phyloP scores from a whole-genome alignment of 2,113 vertebrate genomes.

The Leptosomus discolor region DNA sequence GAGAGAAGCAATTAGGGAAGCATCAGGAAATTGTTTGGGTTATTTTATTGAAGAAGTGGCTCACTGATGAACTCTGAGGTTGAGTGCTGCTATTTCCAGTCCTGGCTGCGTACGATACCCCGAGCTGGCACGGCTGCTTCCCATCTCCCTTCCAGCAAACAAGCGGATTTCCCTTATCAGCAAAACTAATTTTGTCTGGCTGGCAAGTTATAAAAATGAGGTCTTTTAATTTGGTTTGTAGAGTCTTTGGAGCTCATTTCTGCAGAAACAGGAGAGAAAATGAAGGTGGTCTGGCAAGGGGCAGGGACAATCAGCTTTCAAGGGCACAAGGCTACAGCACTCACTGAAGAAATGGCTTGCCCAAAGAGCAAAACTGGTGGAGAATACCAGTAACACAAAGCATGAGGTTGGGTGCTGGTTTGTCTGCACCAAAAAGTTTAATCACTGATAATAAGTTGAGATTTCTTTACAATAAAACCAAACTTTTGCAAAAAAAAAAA shows the following conservation, averaged over 20 bases:
- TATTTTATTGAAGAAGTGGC: constrained; percentile 23
- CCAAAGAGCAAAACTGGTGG: background rate
- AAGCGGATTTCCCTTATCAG: constrained; percentile 4
- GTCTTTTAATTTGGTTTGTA: background rate
- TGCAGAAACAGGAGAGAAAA: background rate
- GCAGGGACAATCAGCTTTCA: background rate
- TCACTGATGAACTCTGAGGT: constrained; percentile 9
- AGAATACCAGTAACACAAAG: background rate
- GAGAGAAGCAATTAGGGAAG: background rate
- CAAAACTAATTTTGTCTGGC: background rate
- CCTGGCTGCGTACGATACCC: background rate
- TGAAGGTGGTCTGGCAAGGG: background rate
- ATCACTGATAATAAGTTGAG: background rate
- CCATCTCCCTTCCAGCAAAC: background rate
- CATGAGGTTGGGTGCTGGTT: background rate
- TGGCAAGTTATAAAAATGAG: background rate
- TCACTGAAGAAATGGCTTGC: background rate
- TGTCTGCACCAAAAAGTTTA: background rate
- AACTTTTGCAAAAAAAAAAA: too few species aligned
- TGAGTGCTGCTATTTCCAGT: constrained; percentile 19
- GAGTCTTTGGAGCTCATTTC: background rate
- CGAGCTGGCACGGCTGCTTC: background rate
- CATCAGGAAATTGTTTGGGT: constrained; percentile 27
- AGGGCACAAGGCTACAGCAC: background rate
- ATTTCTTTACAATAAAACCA: background rate